These are phyloP conservation scores for Luffia ferchaultella DNA, from an alignment of 2,888 invertebrate species.

Conservation along the genomic window DNA sequence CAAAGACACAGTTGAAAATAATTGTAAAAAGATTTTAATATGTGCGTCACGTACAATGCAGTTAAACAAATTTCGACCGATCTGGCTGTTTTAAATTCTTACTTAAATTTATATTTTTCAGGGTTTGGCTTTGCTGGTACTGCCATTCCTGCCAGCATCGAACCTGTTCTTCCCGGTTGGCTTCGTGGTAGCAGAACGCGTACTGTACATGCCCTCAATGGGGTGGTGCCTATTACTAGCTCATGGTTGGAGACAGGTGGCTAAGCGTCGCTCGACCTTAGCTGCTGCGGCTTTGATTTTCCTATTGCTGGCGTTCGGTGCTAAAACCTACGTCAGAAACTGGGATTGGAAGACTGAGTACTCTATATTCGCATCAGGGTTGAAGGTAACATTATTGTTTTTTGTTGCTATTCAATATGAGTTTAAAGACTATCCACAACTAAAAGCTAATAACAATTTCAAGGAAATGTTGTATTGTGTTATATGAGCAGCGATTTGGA, in stretches of 20 bases:
- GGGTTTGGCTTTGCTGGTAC: slow-evolving; percentile 85
- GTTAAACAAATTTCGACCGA: too few species aligned
- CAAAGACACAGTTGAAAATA: too few species aligned
- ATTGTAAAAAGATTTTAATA: too few species aligned
- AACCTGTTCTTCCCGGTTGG: slow-evolving; percentile 98
- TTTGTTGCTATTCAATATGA: neutral
- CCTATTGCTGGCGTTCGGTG: slow-evolving; percentile 79
- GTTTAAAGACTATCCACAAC: neutral
- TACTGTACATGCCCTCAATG: slow-evolving; percentile 97
- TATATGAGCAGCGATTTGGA: too few species aligned
- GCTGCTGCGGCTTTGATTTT: slow-evolving; percentile 73
- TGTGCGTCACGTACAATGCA: too few species aligned
- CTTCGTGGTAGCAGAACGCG: slow-evolving; percentile 95
- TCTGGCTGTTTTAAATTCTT: too few species aligned
- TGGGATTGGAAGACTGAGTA: slow-evolving; percentile 95
- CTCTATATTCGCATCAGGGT: slow-evolving; percentile 91
- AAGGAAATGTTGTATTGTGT: too few species aligned
- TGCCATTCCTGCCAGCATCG: slow-evolving; percentile 95
- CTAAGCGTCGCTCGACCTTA: slow-evolving; percentile 71
- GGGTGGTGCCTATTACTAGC: slow-evolving; percentile 94
- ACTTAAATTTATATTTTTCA: slow-evolving; percentile 42
- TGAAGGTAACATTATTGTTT: slow-evolving; percentile 66
- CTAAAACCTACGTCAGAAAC: slow-evolving; percentile 88
- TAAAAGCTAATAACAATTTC: too few species aligned
- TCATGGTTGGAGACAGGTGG: slow-evolving; percentile 80